Evolutionary conservation across 92 coral and sea anemone genomes (phyloP), one percentile per base, ranked within the genome.

Genomic region (Siderastrea siderea): DNA sequence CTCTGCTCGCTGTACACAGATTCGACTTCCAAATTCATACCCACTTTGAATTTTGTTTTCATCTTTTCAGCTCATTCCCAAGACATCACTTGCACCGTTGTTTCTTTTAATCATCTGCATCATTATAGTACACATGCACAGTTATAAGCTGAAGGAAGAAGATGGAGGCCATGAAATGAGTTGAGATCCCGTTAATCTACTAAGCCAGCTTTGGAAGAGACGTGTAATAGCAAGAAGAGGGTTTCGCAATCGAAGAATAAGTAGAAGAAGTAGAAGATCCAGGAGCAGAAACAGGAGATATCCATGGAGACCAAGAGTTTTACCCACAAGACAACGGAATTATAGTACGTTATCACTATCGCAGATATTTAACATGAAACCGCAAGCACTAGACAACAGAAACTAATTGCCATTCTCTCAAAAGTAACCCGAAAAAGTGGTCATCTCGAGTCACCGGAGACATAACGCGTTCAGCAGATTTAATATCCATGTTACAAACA

Each of bases 301-400:
- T 45, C 67, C 68, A 46, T 77, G 81, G 81, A 77, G 12, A 59
- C 6, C 38, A 79, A 65, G 83, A 4, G 8, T 38, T 3, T 11
- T 10, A 44, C 12, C 68, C 5, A 8, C 26, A 13, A 2, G 7
- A n/a, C n/a, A n/a, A n/a, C n/a, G n/a, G n/a, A n/a, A n/a, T n/a
- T n/a, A n/a, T n/a, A n/a, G n/a, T n/a, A n/a, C n/a, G n/a, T n/a
- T n/a, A n/a, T n/a, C n/a, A n/a, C n/a, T n/a, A n/a, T n/a, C n/a
- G n/a, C n/a, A n/a, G n/a, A n/a, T n/a, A n/a, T n/a, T n/a, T n/a
- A n/a, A n/a, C n/a, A n/a, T n/a, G n/a, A n/a, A n/a, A n/a, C n/a
- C n/a, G n/a, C n/a, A n/a, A n/a, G n/a, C n/a, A n/a, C n/a, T n/a
- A n/a, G n/a, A n/a, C n/a, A n/a, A n/a, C n/a, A n/a, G n/a, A n/a